These are phyloP conservation scores for Eptatretus burgeri DNA, from an alignment of 2,113 vertebrate species.

Conservation along the genomic window DNA sequence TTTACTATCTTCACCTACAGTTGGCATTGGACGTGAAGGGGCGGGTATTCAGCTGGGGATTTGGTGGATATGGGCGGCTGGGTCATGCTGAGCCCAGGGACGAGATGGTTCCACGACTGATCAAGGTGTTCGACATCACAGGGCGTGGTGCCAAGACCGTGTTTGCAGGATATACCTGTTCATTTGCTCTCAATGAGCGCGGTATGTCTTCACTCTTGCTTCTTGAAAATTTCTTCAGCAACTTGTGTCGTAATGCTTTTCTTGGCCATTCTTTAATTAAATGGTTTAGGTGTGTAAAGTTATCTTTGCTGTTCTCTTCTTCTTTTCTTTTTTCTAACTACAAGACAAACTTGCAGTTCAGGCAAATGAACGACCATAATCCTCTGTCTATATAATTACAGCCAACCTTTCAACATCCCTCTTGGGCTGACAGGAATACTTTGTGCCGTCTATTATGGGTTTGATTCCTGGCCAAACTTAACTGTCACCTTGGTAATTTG, in stretches of 20 bases:
- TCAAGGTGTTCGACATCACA: conserved; percentile 75
- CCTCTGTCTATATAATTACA: no score
- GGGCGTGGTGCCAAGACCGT: conserved; percentile 52
- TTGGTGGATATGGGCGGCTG: conserved; percentile 59
- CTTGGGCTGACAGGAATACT: no score
- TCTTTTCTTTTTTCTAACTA: no score
- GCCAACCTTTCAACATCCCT: no score
- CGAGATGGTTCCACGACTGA: conserved; percentile 69
- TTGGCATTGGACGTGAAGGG: conserved; percentile 73
- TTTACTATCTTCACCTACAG: conserved; percentile 15
- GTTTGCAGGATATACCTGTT: conserved; percentile 56
- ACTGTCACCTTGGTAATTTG: no score
- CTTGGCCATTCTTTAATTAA: neutral
- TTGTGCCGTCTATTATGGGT: no score
- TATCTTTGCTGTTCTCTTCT: no score
- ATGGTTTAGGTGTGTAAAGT: neutral
- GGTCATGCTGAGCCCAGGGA: conserved; percentile 79
- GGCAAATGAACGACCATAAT: no score
- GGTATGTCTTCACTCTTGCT: conserved; percentile 18
- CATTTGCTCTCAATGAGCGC: conserved; percentile 62
- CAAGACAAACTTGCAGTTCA: no score
- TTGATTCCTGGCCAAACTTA: no score
- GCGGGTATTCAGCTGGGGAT: conserved; percentile 77
- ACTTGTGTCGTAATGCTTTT: neutral
- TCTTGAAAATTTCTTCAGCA: neutral